Base-by-base conservation (phyloP, 2,113 vertebrate species). In the Onychostoma macrolepis region DNA sequence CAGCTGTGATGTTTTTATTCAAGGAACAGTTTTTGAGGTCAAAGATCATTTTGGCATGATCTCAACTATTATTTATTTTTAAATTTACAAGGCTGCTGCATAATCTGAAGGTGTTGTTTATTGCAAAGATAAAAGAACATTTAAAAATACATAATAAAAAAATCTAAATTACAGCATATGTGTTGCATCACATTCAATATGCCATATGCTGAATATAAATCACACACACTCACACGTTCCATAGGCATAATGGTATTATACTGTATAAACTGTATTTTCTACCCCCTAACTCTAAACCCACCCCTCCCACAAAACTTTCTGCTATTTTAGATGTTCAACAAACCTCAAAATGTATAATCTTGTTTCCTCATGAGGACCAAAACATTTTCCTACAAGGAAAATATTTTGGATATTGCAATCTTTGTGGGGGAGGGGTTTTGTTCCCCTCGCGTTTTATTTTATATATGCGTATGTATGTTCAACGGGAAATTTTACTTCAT, bases 1-100 rank as follows among this genome's bases (percentile, higher is more conserved):
- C 58, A 82, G 80, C 26, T 81, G n/a, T 65, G 58, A 36, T 65
- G 45, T 19, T 17, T 69, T 43, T 45, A 50, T 48, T 83, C 43
- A 69, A 24, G 65, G 21, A 69, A 48, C 7, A 65, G 36, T 69
- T 83, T 89, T 92, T 87, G 91, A 87, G 84, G 75, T 81, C 58
- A 78, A 21, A 45, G 12, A 45, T 26, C 0, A 0, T 45, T 75
- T 75, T 75, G 36, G 72, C 72, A 75, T 75, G 3, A 45, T 19
- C 10, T 19, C 50, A 19, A 6, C 19, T 17, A 58, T 58, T n/a
- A 24, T n/a, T 50, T n/a, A 10, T n/a, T 58, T 58, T 9, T 24
- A 21, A 4, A 36, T 10, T 21, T 71, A 74, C 38, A n/a, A 74
- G 21, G 21, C 24, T 45, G 13, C 11, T 12, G 4, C 38, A 45